Percentiles rank a stretch among this genome's conserved stretches.
phyloP scores from a whole-genome alignment of 2,797 vertebrate genomes.

The Platalea minor region DNA sequence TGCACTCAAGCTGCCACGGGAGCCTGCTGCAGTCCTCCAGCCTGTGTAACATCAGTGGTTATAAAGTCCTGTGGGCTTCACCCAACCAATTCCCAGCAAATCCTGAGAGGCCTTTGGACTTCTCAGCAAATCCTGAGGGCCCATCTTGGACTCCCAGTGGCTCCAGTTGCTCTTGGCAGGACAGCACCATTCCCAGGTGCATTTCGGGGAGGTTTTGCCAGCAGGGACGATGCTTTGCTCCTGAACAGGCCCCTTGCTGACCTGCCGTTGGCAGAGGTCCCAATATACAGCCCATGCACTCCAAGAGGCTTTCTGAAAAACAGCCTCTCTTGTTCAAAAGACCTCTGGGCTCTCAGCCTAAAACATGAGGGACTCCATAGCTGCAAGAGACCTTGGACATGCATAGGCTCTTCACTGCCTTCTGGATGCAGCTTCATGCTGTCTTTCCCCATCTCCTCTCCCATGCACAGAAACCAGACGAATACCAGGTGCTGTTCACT shows the following conservation, averaged over 20 bases:
- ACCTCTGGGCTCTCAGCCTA: not conserved
- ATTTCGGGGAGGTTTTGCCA: not conserved
- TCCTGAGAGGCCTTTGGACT: not conserved
- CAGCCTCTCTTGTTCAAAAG: not conserved
- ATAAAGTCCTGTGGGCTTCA: not conserved
- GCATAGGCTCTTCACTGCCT: not conserved
- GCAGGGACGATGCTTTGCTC: not conserved
- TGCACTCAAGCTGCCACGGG: not conserved
- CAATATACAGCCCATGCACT: no score
- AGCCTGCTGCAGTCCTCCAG: not conserved
- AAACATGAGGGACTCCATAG: not conserved
- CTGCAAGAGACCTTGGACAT: not conserved
- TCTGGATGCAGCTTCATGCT: not conserved
- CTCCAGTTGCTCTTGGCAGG: not conserved
- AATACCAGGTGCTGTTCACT: not conserved
- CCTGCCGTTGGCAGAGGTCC: not conserved
- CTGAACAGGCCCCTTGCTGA: not conserved
- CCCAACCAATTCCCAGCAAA: not conserved
- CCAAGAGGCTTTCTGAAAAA: not conserved
- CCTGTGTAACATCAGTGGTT: no score
- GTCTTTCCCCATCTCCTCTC: not conserved
- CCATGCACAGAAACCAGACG: not conserved
- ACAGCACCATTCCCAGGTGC: not conserved
- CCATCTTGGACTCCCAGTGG: not conserved
- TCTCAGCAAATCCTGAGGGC: not conserved